Conservation (phyloP, 92 coral and sea anemone species). For the Bergia sp. region DNA sequence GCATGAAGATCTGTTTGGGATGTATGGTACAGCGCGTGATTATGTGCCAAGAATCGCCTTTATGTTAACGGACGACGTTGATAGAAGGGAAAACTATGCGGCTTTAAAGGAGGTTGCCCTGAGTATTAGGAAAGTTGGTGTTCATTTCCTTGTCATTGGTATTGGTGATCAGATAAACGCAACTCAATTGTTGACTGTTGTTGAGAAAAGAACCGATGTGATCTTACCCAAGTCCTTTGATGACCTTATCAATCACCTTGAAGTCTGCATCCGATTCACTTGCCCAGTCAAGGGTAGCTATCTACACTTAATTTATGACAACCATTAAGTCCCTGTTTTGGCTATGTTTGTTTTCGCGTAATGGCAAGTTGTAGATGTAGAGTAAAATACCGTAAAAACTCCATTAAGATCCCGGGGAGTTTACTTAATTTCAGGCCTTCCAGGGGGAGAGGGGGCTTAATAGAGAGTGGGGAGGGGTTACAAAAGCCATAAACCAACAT, state of each 20-base stretch:
- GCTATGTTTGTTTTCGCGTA: neutral
- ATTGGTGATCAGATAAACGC: constrained; percentile 21
- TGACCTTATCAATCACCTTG: neutral
- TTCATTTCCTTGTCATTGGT: constrained; percentile 28
- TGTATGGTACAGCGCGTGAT: constrained; percentile 31
- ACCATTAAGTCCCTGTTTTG: neutral
- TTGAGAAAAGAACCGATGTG: constrained; percentile 17
- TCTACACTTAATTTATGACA: neutral
- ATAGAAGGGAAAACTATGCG: neutral
- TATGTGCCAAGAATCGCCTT: constrained; percentile 31
- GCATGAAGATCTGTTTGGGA: constrained; percentile 29
- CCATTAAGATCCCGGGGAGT: too few relatives aligned
- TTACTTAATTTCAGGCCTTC: too few relatives aligned
- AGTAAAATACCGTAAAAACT: too few relatives aligned
- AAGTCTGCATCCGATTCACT: constrained; percentile 5
- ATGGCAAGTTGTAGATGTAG: too few relatives aligned
- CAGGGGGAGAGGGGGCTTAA: too few relatives aligned
- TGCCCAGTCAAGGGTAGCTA: constrained; percentile 16
- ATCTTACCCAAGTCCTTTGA: constrained; percentile 22
- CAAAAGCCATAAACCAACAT: too few relatives aligned
- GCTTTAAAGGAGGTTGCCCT: constrained; percentile 25
- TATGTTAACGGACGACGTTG: constrained; percentile 24
- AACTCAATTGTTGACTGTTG: neutral
- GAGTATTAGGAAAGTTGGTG: constrained; percentile 26
- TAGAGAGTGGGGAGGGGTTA: too few relatives aligned